phyloP scores from a whole-genome alignment of 35 echinoderm and acorn worm genomes.

The Stichopus chloronotus region DNA sequence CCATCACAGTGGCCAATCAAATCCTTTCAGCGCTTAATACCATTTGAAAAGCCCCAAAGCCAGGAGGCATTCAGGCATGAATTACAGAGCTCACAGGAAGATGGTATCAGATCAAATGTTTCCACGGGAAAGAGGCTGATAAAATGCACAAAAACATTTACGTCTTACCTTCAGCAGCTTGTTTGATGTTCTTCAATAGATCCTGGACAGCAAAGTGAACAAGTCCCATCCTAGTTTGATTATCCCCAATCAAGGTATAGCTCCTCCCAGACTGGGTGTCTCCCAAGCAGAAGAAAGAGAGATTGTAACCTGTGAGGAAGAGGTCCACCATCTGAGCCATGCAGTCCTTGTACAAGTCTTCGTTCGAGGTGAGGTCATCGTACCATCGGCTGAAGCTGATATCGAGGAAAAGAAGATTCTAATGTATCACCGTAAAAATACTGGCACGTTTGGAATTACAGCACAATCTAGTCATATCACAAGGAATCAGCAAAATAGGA shows the following conservation, averaged over 20 bases:
- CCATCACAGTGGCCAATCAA: no score
- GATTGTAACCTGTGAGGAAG: slow-evolving; percentile 75
- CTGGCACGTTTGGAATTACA: no score
- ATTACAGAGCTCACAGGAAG: no score
- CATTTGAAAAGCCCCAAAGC: no score
- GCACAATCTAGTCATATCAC: no score
- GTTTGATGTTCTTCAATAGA: slow-evolving; percentile 63
- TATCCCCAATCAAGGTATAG: slow-evolving; percentile 82
- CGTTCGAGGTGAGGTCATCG: slow-evolving; percentile 58
- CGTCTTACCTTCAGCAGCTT: slow-evolving; percentile 23
- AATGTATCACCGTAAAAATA: no score
- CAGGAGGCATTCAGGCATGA: no score
- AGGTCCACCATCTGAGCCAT: slow-evolving; percentile 74
- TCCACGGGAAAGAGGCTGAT: no score
- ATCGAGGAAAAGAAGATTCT: background rate
- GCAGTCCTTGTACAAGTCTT: slow-evolving; percentile 64
- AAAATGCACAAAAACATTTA: no score
- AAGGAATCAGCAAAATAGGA: no score
- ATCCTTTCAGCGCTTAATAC: no score
- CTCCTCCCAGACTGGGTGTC: slow-evolving; percentile 78
- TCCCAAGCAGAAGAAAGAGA: slow-evolving; percentile 74
- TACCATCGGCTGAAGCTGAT: slow-evolving; percentile 72
- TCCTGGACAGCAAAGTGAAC: slow-evolving; percentile 70
- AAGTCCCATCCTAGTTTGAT: slow-evolving; percentile 54
- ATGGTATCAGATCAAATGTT: no score